Evolutionary conservation across 2,888 invertebrate genomes (phyloP).

Genomic region (Drosophila algonquin): DNA sequence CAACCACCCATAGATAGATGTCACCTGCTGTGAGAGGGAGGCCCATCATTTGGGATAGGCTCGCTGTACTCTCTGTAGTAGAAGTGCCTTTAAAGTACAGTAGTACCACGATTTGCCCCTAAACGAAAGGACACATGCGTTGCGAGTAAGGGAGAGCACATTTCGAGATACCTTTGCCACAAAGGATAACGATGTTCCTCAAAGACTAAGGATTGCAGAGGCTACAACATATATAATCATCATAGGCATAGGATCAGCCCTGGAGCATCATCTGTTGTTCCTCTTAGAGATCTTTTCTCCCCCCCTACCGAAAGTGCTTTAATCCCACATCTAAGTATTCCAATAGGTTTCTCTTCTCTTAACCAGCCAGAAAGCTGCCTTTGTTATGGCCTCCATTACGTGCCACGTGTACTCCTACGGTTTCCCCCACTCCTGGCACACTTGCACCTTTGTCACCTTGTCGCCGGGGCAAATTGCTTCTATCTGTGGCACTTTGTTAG

Average conservation of each 20-base stretch:
- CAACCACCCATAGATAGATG: neutral
- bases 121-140: too few relatives aligned
- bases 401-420: conserved; percentile 11
- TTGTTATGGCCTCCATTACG: conserved; percentile 41
- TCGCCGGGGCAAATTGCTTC: conserved; percentile 43
- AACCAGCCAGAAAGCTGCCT: conserved; percentile 1
- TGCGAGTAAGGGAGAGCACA: too few relatives aligned
- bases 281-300: neutral
- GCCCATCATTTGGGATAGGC: neutral
- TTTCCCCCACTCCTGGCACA: neutral
- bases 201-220: too few relatives aligned
- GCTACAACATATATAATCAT: too few relatives aligned
- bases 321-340: neutral
- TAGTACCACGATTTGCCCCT: too few relatives aligned
- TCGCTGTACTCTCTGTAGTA: neutral
- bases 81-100: neutral
- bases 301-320: neutral
- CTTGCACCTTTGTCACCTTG: conserved; percentile 37
- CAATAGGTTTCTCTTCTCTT: conserved; percentile 1
- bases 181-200: too few relatives aligned
- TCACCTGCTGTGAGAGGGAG: neutral
- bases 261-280: neutral
- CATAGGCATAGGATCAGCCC: too few relatives aligned
- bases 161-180: too few relatives aligned
- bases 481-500: conserved; percentile 45